phyloP scores from a whole-genome alignment of 2,888 invertebrate species.

The Agonopterix heracliana region DNA sequence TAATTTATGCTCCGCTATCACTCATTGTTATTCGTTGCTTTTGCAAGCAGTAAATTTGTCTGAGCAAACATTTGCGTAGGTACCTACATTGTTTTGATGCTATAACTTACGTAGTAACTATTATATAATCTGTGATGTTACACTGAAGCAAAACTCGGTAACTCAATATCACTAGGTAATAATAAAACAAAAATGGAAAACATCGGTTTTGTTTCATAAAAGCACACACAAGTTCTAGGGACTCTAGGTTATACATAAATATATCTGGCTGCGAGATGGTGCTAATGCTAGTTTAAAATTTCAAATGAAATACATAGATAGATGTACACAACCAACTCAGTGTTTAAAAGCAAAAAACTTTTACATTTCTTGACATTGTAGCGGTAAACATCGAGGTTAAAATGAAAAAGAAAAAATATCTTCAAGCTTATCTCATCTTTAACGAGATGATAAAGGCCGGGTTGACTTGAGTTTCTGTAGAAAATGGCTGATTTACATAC shows the following conservation, averaged over 20 bases:
- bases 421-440: constrained; percentile 47
- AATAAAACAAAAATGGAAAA: no score
- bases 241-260: no score
- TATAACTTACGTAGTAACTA: no score
- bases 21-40: constrained; percentile 21
- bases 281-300: no score
- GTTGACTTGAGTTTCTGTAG: constrained; percentile 47
- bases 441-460: constrained; percentile 55
- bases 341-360: neutral
- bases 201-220: no score
- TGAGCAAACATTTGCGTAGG: constrained; percentile 8
- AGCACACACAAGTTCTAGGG: no score
- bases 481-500: constrained; percentile 65
- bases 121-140: no score
- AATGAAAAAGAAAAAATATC: constrained; percentile 36
- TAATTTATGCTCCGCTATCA: constrained; percentile 38
- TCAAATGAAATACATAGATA: no score
- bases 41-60: constrained; percentile 13
- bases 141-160: no score
- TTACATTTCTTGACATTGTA: neutral
- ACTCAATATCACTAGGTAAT: no score
- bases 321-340: neutral
- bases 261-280: no score
- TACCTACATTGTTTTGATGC: neutral
- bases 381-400: constrained; percentile 7